A percentile compares a stretch with the other conserved stretches of the same genome.
Evolutionary conservation across 2,797 vertebrate genomes (phyloP).

Genomic region (Myripristis jacobus): DNA sequence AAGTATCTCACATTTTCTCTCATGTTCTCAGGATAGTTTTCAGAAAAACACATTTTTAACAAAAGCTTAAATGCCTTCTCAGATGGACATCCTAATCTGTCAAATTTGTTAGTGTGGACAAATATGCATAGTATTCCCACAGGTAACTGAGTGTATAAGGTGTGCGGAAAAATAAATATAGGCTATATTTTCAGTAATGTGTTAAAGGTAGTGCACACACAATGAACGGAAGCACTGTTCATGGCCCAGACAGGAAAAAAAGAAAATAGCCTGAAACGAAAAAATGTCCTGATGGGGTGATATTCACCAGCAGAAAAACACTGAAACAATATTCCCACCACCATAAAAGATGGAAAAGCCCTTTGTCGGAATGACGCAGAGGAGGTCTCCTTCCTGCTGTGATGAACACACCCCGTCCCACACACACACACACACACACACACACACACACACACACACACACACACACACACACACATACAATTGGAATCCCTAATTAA

Average conservation of each 20-base stretch:
- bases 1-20: neutral
- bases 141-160: neutral
- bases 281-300: constrained; percentile 17
- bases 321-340: constrained; percentile 56
- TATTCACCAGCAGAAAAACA: constrained; percentile 25
- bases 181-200: constrained; percentile 3
- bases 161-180: constrained; percentile 3
- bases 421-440: constrained; percentile 16
- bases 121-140: neutral
- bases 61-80: neutral
- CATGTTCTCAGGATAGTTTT: too few relatives aligned
- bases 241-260: constrained; percentile 28
- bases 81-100: too few relatives aligned
- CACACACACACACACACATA: neutral
- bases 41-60: too few relatives aligned
- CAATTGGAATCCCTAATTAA: constrained; percentile 71
- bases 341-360: constrained; percentile 73
- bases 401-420: constrained; percentile 60
- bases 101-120: neutral
- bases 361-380: constrained; percentile 65
- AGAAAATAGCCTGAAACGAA: constrained; percentile 8
- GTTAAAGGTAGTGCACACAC: constrained; percentile 20
- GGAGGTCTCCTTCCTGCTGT: constrained; percentile 66
- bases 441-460: constrained; percentile 2
- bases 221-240: constrained; percentile 36